A percentile compares a stretch with the other conserved stretches of the same genome.
Conservation (phyloP, 2,797 vertebrate genomes). For the Luscinia luscinia region DNA sequence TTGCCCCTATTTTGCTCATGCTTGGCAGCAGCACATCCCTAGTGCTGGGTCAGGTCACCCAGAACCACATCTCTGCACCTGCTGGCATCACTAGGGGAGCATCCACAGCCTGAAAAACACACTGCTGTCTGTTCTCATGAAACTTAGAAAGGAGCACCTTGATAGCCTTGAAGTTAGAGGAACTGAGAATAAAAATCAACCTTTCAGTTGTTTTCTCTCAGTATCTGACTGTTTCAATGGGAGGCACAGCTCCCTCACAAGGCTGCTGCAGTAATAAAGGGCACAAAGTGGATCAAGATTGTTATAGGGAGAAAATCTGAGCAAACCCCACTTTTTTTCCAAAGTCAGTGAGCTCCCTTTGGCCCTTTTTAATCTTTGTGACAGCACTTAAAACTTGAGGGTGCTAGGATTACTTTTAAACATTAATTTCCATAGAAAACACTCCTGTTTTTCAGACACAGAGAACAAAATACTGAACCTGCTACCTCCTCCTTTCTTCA, state of each 20-base stretch:
- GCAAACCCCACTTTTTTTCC: not conserved
- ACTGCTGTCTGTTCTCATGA: not conserved
- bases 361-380: not conserved
- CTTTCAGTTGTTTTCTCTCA: not conserved
- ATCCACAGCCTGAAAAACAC: not conserved
- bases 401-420: not conserved
- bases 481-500: not conserved
- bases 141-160: not conserved
- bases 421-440: not conserved
- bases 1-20: not conserved
- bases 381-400: not conserved
- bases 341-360: not conserved
- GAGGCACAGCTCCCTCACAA: not conserved
- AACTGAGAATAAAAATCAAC: not conserved
- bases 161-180: not conserved
- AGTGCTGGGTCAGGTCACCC: not conserved
- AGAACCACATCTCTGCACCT: rapidly evolving
- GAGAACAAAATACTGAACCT: not conserved
- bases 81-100: not conserved
- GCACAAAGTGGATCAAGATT: not conserved
- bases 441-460: not conserved
- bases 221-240: not conserved
- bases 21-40: rapidly evolving
- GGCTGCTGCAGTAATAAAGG: not conserved
- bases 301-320: not conserved